phyloP scores from a whole-genome alignment of 2,888 invertebrate genomes.

The Syrista parreyssii region DNA sequence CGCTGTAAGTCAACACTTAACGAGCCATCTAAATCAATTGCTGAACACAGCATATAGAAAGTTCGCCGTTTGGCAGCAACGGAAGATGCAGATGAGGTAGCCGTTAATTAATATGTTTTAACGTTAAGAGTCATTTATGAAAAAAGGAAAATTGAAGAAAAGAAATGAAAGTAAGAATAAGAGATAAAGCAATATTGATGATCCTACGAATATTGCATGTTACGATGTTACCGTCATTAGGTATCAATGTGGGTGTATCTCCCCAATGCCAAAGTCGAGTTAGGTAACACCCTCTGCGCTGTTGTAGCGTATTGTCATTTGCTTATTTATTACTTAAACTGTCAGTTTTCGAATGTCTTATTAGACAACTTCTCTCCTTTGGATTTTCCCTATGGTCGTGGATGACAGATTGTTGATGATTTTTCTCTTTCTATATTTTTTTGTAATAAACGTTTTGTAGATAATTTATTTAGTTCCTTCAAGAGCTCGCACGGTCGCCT shows the following conservation, averaged over 20 bases:
- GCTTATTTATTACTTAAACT: slow-evolving; percentile 29
- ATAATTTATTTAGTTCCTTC: slow-evolving; percentile 4
- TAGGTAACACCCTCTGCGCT: slow-evolving; percentile 19
- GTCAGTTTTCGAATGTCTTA: not conserved
- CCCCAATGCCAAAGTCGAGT: slow-evolving; percentile 44
- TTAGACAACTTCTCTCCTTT: not conserved
- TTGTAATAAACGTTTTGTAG: slow-evolving; percentile 16
- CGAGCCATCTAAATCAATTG: slow-evolving; percentile 88
- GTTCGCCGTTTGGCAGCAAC: slow-evolving; percentile 87
- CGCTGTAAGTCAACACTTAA: slow-evolving; percentile 82
- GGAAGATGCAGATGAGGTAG: slow-evolving; percentile 68
- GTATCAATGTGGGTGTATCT: slow-evolving; percentile 40
- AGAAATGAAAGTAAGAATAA: slow-evolving; percentile 29
- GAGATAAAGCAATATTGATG: slow-evolving; percentile 51
- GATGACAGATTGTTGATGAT: not conserved
- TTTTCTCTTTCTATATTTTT: not conserved
- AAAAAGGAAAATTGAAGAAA: slow-evolving; percentile 17
- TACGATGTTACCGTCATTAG: slow-evolving; percentile 51
- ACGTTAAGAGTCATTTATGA: not conserved
- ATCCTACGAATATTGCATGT: slow-evolving; percentile 47
- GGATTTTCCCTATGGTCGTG: not conserved
- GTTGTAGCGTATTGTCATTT: slow-evolving; percentile 35
- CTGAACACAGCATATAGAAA: slow-evolving; percentile 87
- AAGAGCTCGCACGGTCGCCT: not conserved
- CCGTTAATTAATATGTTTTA: slow-evolving; percentile 27